Percentiles rank a stretch among this genome's conserved stretches.
These are phyloP conservation scores for Scortum barcoo DNA, from an alignment of 2,113 vertebrate genomes.

Conservation along the genomic window DNA sequence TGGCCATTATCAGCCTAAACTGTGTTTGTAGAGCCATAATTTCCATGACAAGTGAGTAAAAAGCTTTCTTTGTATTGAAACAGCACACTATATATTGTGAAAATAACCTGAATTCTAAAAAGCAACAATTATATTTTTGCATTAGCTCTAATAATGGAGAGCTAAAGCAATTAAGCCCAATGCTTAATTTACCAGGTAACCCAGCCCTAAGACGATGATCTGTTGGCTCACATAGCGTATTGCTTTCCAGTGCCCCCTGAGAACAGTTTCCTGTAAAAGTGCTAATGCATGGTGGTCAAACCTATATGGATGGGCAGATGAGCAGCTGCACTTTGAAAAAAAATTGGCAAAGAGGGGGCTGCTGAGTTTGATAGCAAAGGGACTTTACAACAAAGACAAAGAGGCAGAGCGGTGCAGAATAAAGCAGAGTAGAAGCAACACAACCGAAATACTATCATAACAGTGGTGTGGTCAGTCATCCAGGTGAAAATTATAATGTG, in stretches of 20 bases:
- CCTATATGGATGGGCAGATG: slow-evolving; percentile 45
- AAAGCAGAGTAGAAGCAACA: slow-evolving; percentile 64
- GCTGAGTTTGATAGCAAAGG: slow-evolving; percentile 57
- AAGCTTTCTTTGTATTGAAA: neutral
- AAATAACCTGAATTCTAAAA: neutral
- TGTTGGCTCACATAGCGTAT: slow-evolving; percentile 35
- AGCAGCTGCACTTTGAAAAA: slow-evolving; percentile 63
- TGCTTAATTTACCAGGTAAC: slow-evolving; percentile 49
- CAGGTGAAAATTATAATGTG: slow-evolving; percentile 74
- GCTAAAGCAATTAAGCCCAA: neutral
- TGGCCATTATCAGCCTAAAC: slow-evolving; percentile 45
- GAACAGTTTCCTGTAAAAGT: slow-evolving; percentile 72
- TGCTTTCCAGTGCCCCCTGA: slow-evolving; percentile 51
- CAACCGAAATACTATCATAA: slow-evolving; percentile 70
- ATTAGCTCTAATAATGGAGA: neutral
- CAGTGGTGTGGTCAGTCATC: slow-evolving; percentile 74
- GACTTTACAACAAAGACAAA: slow-evolving; percentile 60
- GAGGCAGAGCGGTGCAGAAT: slow-evolving; percentile 43
- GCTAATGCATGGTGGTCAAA: slow-evolving; percentile 72
- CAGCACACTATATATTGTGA: neutral
- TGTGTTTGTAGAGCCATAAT: slow-evolving; percentile 15
- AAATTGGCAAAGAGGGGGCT: slow-evolving; percentile 55
- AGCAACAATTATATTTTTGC: neutral
- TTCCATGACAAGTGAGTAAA: slow-evolving; percentile 8
- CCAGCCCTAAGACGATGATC: slow-evolving; percentile 25